Base-by-base conservation (phyloP, 2,888 invertebrate species). In the Syrphus vitripennis region DNA sequence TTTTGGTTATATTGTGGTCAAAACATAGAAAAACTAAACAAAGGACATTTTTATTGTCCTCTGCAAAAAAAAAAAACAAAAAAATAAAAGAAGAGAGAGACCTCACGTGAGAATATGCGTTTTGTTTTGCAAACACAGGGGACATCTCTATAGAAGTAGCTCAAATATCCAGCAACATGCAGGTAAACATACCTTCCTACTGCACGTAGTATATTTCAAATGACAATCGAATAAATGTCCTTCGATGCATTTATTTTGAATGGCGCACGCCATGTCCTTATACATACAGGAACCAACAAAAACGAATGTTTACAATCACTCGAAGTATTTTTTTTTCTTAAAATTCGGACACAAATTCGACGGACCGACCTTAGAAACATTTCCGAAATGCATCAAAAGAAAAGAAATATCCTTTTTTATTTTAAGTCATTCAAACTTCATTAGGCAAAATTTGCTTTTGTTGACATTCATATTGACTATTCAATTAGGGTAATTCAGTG, bases 1-100 rank as follows among this genome's bases (percentile, higher is more conserved):
- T 89, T 90, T 91, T 91, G 90, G 91, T 90, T 91, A 89, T 88
- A 89, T 88, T 91, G 90, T 90, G 92, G 92, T 91, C 91, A 91
- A 90, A 91, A 91, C 90, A 91, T 89, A 90, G 88, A 80, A 79
- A 65, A 61, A 87, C 89, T 88, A 89, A 91, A 89, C 90, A 88
- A 87, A 77, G 63, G 45, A 21, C 34, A 63, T 61, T 50, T n/a
- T 42, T 26, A 72, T 71, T 76, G 74, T 80, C 16, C 57, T 5
- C 42, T 71, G 82, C 72, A 57, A 70, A 77, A 70, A 50, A 65
- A 59, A 26, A 24, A 70, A 79, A 76, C 80, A 67, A 24, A 57
- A 48, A n/a, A n/a, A n/a, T n/a, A n/a, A n/a, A n/a, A n/a, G n/a
- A n/a, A n/a, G n/a, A n/a, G n/a, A 24, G n/a, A 69, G 86, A 86